phyloP scores from a whole-genome alignment of 2,888 invertebrate genomes.

The Drosophila infuscata region DNA sequence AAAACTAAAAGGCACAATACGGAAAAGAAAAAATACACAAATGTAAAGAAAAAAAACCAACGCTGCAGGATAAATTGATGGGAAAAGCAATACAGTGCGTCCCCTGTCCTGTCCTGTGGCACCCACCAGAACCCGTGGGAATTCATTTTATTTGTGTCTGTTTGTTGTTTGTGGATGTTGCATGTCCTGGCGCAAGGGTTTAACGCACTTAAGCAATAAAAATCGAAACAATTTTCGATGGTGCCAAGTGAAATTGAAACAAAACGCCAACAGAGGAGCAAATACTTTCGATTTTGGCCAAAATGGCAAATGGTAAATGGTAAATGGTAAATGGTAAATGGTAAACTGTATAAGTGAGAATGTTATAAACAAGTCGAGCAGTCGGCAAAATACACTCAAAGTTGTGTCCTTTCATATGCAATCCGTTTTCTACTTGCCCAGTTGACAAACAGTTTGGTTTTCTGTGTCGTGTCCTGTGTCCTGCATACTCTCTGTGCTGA shows the following conservation, averaged over 20 bases:
- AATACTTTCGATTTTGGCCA: conserved; percentile 68
- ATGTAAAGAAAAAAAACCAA: conserved; percentile 38
- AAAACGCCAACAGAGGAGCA: conserved; percentile 61
- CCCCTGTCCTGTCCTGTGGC: neutral
- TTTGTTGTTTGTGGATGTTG: conserved; percentile 35
- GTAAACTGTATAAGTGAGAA: conserved; percentile 70
- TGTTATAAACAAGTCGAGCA: conserved; percentile 76
- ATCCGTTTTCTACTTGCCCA: conserved; percentile 46
- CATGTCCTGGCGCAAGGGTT: conserved; percentile 71
- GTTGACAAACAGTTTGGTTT: conserved; percentile 72
- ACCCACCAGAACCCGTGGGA: conserved; percentile 1
- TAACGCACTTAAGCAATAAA: conserved; percentile 81
- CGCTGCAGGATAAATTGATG: conserved; percentile 71
- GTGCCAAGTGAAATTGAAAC: conserved; percentile 77
- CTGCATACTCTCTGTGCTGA: conserved; percentile 15
- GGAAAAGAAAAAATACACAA: conserved; percentile 21
- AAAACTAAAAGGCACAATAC: neutral
- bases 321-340: conserved; percentile 32
- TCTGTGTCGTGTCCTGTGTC: conserved; percentile 26
- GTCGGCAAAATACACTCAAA: conserved; percentile 38
- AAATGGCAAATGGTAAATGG: conserved; percentile 27
- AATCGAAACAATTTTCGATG: conserved; percentile 79
- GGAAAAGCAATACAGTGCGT: conserved; percentile 58
- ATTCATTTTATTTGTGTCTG: conserved; percentile 2
- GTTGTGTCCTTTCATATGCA: conserved; percentile 61